Evolutionary conservation across 2,797 vertebrate genomes (phyloP), one percentile per base, ranked within the genome.

Genomic region (Lindbergichthys nudifrons): DNA sequence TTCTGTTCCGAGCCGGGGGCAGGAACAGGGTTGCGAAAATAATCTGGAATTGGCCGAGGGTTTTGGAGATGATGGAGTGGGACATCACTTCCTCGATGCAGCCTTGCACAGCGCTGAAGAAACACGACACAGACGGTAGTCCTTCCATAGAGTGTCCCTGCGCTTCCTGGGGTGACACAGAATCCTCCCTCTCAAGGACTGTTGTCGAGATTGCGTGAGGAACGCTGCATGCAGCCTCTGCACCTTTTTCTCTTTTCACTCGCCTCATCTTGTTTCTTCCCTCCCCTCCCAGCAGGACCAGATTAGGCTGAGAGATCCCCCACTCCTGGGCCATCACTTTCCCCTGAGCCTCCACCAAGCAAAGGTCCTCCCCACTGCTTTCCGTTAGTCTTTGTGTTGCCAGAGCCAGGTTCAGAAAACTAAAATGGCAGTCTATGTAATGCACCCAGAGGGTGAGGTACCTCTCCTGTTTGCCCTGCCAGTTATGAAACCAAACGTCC

Each of bases 361-460:
- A 80, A 12, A 88, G 62, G 26, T 84, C 88, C 42, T 86, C 90
- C 36, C 10, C 79, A 3, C 18, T 80, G 5, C 41, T 76, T 48
- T 84, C 81, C 10, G 39, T 47, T 58, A 92, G 84, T 54, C 64
- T 86, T 51, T 82, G 89, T 0, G 90, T 89, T 4, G 80, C 75
- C 56, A 95, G 85, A 11, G 93, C 92, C 16, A 90, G 16, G 14
- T 93, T 93, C 41, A 83, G 90, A 71, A 82, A 85, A 16, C 53
- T 80, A 54, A 95, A 95, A 59, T 75, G 32, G 3, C 81, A 60
- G 14, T 95, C 93, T 9, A 95, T 82, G 56, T 90, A 95, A 69
- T 95, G 94, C 1, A 89, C 92, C 74, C 92, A 93, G 10, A 96
- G 77, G 0, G 93, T 94, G 79, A 94, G 84, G 81, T 95, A 90